Evolutionary conservation across 1,140 invertebrate genomes (phyloP), one percentile per base, ranked within the genome.

Genomic region (Brachionus paranguensis): DNA sequence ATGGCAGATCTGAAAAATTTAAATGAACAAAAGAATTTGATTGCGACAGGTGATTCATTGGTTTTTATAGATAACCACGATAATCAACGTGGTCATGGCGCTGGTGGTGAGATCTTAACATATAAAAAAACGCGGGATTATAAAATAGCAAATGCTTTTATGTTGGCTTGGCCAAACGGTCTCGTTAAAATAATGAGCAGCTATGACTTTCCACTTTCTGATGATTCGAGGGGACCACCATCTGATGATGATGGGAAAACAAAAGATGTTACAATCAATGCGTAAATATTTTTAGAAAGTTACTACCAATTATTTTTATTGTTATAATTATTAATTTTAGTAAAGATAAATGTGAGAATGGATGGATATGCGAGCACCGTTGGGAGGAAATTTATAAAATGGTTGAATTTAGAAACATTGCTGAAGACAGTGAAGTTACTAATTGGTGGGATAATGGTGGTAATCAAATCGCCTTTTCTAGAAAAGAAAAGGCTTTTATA

Each of bases 341-440:
- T 37, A 91, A 94, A 85, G 90, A 91, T 1, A 91, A 89, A 1
- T 96, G 95, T 86, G 91, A 90, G 1, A 92, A 93, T 86, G 94
- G 94, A 1, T 96, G 94, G 94, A 88, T 95, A 0, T 96, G 95
- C 87, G 95, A 96, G 88, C 95, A 96, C 88, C 91, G 90, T 24
- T 96, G 94, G 94, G 89, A 92, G 3, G 92, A 93, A 86, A 94
- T 95, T 85, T 92, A 89, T 87, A 93, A 93, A 84, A 95, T 95
- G 94, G 93, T 94, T 2, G 87, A 87, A 2, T 95, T 95, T 88
- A 90, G 93, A 47, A 94, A 93, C 86, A 88, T 90, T 0, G 93
- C 91, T 6, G 88, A 88, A 68, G 14, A 41, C 1, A 29, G 14
- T 33, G 10, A 12, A 14, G 65, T 68, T 27, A 12, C 11, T 41